Percentiles rank a stretch among this genome's conserved stretches.
These are phyloP conservation scores for Seriola aureovittata DNA, from an alignment of 2,113 vertebrate genomes.

Conservation along the genomic window DNA sequence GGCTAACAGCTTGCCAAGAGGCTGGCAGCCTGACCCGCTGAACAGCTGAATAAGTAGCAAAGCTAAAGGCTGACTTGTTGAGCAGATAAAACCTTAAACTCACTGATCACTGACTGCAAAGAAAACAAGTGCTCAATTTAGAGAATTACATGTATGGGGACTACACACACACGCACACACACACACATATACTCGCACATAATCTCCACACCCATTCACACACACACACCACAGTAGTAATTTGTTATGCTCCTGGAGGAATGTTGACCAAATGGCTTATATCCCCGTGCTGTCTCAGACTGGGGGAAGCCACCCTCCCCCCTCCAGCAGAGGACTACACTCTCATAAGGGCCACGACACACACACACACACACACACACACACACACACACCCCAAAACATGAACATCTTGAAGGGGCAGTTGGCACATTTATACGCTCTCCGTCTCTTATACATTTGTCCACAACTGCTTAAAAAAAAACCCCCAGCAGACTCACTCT, in stretches of 20 bases:
- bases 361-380: constrained; percentile 47
- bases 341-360: constrained; percentile 23
- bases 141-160: not conserved
- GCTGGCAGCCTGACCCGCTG: not conserved
- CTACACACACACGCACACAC: constrained; percentile 6
- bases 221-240: constrained; percentile 30
- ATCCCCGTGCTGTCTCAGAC: constrained; percentile 72
- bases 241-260: constrained; percentile 77
- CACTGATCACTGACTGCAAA: constrained; percentile 1
- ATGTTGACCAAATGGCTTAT: constrained; percentile 81
- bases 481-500: no score
- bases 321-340: constrained; percentile 27
- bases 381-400: constrained; percentile 44
- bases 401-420: constrained; percentile 31
- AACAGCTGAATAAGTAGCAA: not conserved
- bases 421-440: constrained; percentile 15
- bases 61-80: not conserved
- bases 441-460: not conserved
- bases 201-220: not conserved
- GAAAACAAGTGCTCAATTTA: not conserved
- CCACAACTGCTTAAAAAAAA: not conserved
- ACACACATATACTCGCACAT: constrained; percentile 13
- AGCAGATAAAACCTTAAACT: constrained; percentile 20
- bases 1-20: not conserved
- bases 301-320: constrained; percentile 47